Evolutionary conservation across 92 coral and sea anemone genomes (phyloP).

Genomic region (Epizoanthus rinbou): DNA sequence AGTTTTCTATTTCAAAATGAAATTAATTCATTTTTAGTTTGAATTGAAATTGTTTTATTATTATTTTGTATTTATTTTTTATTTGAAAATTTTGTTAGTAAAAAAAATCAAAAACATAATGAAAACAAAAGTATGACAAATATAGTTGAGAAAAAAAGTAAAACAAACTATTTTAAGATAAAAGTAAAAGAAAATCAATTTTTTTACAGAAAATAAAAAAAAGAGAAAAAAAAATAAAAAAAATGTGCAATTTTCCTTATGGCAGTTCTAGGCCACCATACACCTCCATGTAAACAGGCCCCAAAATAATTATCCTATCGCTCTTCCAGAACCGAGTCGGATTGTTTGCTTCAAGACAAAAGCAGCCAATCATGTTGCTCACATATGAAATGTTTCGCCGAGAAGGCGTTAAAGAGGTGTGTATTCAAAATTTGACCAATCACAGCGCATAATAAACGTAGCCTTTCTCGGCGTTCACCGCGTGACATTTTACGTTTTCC

Average conservation of each 20-base stretch:
- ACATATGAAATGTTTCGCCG: slow-evolving; percentile 2
- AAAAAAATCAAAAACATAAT: slow-evolving; percentile 11
- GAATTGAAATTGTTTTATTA: slow-evolving; percentile 12
- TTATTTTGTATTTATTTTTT: slow-evolving; percentile 10
- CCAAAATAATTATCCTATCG: slow-evolving; percentile 14
- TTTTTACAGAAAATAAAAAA: slow-evolving; percentile 11
- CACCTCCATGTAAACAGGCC: slow-evolving; percentile 18
- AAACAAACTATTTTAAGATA: slow-evolving; percentile 12
- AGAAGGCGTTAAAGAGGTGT: slow-evolving; percentile 13
- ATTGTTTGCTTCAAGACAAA: slow-evolving; percentile 14
- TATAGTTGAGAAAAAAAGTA: slow-evolving; percentile 9
- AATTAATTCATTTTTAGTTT: slow-evolving; percentile 11
- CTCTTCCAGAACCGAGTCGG: slow-evolving; percentile 19
- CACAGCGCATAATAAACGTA: slow-evolving; percentile 28
- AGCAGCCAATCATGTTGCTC: slow-evolving; percentile 12
- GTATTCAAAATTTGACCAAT: slow-evolving; percentile 24
- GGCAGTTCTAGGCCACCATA: not conserved
- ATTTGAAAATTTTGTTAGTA: slow-evolving; percentile 12
- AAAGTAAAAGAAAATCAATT: slow-evolving; percentile 12
- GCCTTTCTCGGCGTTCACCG: slow-evolving; percentile 6
- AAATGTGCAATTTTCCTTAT: too few species aligned
- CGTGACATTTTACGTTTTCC: not conserved
- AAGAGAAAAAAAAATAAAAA: slow-evolving; percentile 11
- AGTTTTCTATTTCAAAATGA: slow-evolving; percentile 13
- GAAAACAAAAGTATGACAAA: slow-evolving; percentile 14